Base-by-base conservation (phyloP, 2,797 vertebrate species). In the Lutjanus argentimaculatus region DNA sequence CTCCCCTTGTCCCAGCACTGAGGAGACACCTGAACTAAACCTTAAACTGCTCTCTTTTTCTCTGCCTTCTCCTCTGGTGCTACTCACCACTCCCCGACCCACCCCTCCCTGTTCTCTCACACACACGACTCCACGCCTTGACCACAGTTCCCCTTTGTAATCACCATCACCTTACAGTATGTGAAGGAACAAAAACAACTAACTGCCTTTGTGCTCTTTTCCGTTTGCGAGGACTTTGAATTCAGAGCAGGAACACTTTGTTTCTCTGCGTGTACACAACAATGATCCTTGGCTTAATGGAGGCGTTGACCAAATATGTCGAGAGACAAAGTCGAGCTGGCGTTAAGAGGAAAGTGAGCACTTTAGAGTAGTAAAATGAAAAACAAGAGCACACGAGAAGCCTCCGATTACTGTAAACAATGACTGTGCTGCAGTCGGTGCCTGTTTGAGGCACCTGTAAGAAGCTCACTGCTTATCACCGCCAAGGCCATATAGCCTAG, bases 21-120 rank as follows among this genome's bases (percentile, higher is more conserved):
- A 91, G 90, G 85, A 90, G 88, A 90, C 85, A 67, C 78, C 77
- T 80, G 76, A 79, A 86, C 79, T 74, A 52, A 85, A 85, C 74
- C 75, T 80, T 67, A 85, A 91, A 88, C 86, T 83, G 80, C 84
- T 88, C 69, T 83, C 55, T 86, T 65, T 66, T 85, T 71, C 77
- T 91, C 79, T 87, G 90, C 88, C 89, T 91, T 88, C 89, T 91
- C 82, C 86, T 90, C 80, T 58, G 84, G 91, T 92, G 91, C 91
- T 86, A 69, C 75, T 82, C 73, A 67, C 67, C 25, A 3, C 40
- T 36, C 67, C 69, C 78, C 40, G 53, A 64, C 76, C 66, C 68
- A 79, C 59, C 75, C 46, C 13, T 57, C 69, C 72, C 52, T 36
- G 30, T 36, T 6, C 30, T 36, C 46, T 15, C 13, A 1, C 15